Base-by-base conservation (phyloP, 1,140 invertebrate species). In the Lerema accius region DNA sequence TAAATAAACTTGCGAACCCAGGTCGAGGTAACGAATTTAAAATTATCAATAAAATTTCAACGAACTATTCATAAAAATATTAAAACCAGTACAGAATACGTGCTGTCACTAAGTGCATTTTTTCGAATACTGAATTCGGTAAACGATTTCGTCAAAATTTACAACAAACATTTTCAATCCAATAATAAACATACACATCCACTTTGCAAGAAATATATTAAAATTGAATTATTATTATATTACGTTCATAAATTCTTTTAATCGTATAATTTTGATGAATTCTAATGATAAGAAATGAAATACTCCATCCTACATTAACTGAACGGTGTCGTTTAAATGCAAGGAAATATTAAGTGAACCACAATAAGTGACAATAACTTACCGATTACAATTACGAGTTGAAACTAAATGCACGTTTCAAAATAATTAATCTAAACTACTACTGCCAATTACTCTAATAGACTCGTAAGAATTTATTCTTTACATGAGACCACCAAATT, bases 21-120 rank as follows among this genome's bases (percentile, higher is more conserved):
- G 63, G 68, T 69, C 69, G 60, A 76, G 71, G 75, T 85, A 89
- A 85, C 84, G 79, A 84, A 86, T 76, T 84, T 86, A 80, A 89
- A 89, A 84, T 79, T 81, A 86, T 81, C 61, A 82, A 88, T 88
- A 87, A 86, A 84, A 82, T 88, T 84, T 85, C 75, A 86, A 86
- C 76, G 55, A 75, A 76, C 51, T 69, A 67, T 73, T 76, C 37
- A 69, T 69, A 73, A 61, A 69, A 68, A 65, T 60, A 26, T 69
- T 55, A 66, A 64, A 65, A 67, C 9, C 28, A 46, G 55, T 70
- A 73, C 35, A 73, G 67, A 48, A 37, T 35, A 16, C 19, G 35
- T 37, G 50, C 16, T 39, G 14, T 9, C 28, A 7, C 17, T 55
- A 51, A 19, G 60, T 58, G 43, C 48, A 65, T 51, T 63, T 46